These are phyloP conservation scores for Drosophila colorata DNA, from an alignment of 2,888 invertebrate genomes.

Conservation along the genomic window DNA sequence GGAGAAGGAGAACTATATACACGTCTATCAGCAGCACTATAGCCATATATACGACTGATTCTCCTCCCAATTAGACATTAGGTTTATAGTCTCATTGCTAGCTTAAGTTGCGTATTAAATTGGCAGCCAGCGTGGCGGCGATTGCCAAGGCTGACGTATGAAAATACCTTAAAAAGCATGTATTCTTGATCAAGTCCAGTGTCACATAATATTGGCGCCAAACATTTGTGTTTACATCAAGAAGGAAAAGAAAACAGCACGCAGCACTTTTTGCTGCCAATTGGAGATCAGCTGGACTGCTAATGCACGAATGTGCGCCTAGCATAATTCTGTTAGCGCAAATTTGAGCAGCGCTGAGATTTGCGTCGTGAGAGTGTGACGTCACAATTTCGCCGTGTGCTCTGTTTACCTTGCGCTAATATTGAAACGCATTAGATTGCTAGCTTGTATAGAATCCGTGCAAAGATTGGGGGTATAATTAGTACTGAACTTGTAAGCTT, in stretches of 20 bases:
- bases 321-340: constrained; percentile 1
- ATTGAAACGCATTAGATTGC: too few species aligned
- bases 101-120: constrained; percentile 37
- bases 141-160: background rate
- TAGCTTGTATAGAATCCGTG: too few species aligned
- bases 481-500: too few species aligned
- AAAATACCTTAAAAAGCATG: background rate
- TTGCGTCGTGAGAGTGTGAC: too few species aligned
- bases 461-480: too few species aligned
- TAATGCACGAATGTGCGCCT: background rate
- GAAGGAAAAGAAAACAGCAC: too few species aligned
- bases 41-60: constrained; percentile 93
- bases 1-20: constrained; percentile 97
- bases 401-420: too few species aligned
- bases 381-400: too few species aligned
- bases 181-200: background rate
- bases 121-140: background rate
- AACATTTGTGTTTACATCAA: constrained; percentile 2
- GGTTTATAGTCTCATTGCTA: constrained; percentile 46
- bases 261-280: background rate
- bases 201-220: constrained; percentile 26
- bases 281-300: constrained; percentile 18
- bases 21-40: constrained; percentile 96
- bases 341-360: constrained; percentile 1
- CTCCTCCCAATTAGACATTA: constrained; percentile 27